A percentile compares a stretch with the other conserved stretches of the same genome.
Evolutionary conservation across 2,888 invertebrate species (phyloP).

Genomic region (Ypsolopha scabrella): DNA sequence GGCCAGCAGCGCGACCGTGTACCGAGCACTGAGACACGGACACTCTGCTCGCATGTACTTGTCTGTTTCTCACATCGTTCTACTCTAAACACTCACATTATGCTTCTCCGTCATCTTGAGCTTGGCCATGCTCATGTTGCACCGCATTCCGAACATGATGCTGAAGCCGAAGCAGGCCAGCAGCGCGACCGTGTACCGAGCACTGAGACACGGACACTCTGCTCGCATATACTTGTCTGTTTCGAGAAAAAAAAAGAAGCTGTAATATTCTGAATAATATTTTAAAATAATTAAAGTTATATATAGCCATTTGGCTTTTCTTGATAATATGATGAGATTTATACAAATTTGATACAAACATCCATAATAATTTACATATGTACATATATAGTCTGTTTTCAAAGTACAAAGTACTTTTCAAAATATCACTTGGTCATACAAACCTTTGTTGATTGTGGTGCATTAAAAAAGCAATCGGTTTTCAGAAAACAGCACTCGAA

Average conservation of each 20-base stretch:
- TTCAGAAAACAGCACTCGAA: no score
- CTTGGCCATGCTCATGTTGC: conserved; percentile 99
- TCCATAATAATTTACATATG: no score
- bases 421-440: no score
- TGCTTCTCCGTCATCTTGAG: conserved; percentile 78
- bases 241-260: not conserved
- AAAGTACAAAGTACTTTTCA: no score
- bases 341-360: no score
- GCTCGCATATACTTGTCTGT: conserved; percentile 84
- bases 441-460: no score
- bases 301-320: no score
- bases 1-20: conserved; percentile 87
- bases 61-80: no score
- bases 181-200: conserved; percentile 88
- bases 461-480: no score
- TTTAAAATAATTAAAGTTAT: not conserved
- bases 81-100: conserved; percentile 29
- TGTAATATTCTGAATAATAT: not conserved
- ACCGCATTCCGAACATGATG: conserved; percentile 97
- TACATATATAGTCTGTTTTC: no score
- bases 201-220: conserved; percentile 87
- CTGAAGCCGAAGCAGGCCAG: conserved; percentile 91
- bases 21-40: conserved; percentile 87
- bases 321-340: no score
- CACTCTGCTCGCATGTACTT: conserved; percentile 85